Base-by-base conservation (phyloP, 2,797 vertebrate species). In the Eulemur albifrons region DNA sequence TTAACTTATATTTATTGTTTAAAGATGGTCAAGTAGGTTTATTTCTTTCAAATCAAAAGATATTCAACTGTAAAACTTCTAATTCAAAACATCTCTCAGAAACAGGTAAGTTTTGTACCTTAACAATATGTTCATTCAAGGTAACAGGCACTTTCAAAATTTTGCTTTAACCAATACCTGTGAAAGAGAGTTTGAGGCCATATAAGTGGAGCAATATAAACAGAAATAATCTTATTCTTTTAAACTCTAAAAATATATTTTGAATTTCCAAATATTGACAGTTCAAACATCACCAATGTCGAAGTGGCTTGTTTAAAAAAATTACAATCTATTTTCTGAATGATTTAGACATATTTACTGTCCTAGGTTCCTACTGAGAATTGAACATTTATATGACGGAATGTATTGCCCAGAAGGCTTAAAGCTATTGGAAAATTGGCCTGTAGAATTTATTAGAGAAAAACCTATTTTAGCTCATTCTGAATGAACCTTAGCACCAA, bases 391-490 rank as follows among this genome's bases (percentile, higher is more conserved):
- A 67, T 95, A 40, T 96, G 90, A 96, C 95, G 52, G 84, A 97
- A 95, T 94, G 27, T 54, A 96, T 57, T 97, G 93, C 95, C 95
- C 94, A 97, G 93, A 90, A 98, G 93, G 92, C 90, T 97, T 97
- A 94, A 97, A 96, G 65, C 63, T 97, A 93, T 97, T 98, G 97
- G 97, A 97, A 96, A 97, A 63, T 96, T 98, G 88, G 82, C 94
- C 94, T 96, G 79, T 95, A 69, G 83, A 98, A 98, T 96, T 97
- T 94, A 97, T 98, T 97, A 94, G 92, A 97, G 86, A 77, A 98
- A 97, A 98, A 90, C 52, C 21, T 87, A 95, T 30, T 97, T 93
- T 90, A 98, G 88, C 69, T 76, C 5, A 95, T 97, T 52, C 30
- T 97, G 69, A 97, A 97, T 97, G 79, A 97, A 97, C 45, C 38